These are phyloP conservation scores for Elymnias hypermnestra DNA, from an alignment of 1,140 invertebrate species.

Conservation along the genomic window DNA sequence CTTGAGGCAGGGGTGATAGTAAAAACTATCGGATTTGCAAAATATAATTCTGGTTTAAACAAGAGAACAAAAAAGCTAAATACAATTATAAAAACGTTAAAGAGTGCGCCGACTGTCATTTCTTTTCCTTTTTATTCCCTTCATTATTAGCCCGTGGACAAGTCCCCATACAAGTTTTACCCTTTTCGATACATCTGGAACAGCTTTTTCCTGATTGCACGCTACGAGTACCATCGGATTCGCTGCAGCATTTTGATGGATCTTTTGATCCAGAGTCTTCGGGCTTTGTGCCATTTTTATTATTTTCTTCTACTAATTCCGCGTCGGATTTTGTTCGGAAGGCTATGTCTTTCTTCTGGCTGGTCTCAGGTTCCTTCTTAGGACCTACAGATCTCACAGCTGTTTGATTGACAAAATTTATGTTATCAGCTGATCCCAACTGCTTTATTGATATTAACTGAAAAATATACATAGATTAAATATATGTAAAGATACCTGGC, in stretches of 20 bases:
- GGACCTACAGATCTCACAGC: background rate
- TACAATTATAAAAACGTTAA: slow-evolving; percentile 23
- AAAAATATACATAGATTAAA: too few species aligned
- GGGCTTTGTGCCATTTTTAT: background rate
- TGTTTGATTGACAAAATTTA: slow-evolving; percentile 15
- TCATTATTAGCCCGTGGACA: slow-evolving; percentile 31
- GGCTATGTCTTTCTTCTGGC: background rate
- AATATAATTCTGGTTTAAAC: too few species aligned
- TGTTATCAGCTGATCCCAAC: slow-evolving; percentile 17
- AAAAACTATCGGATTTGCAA: too few species aligned
- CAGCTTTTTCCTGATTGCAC: slow-evolving; percentile 17
- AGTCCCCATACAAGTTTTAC: slow-evolving; percentile 28
- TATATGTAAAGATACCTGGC: too few species aligned
- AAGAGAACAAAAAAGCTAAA: too few species aligned
- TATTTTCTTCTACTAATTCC: background rate
- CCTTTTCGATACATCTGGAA: slow-evolving; percentile 32
- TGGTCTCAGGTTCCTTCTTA: background rate
- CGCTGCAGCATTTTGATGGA: too few species aligned
- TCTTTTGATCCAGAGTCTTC: background rate
- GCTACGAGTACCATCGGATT: background rate
- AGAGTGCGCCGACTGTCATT: background rate
- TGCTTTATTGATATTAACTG: slow-evolving; percentile 8
- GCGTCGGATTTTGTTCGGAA: background rate
- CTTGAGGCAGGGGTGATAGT: too few species aligned
- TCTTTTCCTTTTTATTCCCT: slow-evolving; percentile 12